These are phyloP conservation scores for Prunella fulvescens DNA, from an alignment of 2,113 vertebrate genomes.

Conservation along the genomic window DNA sequence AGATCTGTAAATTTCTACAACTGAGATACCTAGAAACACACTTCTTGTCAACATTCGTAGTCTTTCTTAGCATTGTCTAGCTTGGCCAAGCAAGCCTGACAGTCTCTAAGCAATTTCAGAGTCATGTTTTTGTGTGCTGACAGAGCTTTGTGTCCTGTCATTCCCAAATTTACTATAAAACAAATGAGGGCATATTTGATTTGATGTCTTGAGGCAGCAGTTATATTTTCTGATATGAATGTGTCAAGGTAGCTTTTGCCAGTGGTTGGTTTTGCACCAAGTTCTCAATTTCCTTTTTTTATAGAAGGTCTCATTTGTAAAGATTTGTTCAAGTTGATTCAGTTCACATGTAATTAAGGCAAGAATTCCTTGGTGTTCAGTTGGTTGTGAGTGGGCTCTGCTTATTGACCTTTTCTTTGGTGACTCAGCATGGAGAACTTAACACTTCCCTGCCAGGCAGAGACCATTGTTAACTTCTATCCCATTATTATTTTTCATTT, in stretches of 20 bases:
- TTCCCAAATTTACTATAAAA: not conserved
- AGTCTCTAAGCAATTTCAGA: not conserved
- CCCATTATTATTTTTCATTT: conserved; percentile 56
- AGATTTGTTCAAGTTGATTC: not conserved
- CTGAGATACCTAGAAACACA: not conserved
- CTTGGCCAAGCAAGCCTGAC: not conserved
- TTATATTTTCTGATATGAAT: not conserved
- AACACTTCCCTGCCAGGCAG: conserved; percentile 1
- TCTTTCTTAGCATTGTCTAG: not conserved
- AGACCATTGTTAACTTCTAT: conserved; percentile 24
- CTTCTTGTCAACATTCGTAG: not conserved
- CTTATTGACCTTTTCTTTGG: conserved; percentile 45
- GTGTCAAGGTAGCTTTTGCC: not conserved
- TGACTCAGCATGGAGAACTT: conserved; percentile 39
- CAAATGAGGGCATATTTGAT: not conserved
- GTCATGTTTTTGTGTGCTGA: not conserved
- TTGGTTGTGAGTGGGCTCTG: not conserved
- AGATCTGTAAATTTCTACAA: not conserved
- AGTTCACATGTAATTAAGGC: conserved; percentile 24
- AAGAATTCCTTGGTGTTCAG: conserved; percentile 15
- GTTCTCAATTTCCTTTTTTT: not conserved
- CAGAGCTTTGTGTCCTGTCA: not conserved
- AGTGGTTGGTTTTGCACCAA: not conserved
- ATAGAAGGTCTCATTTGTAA: not conserved
- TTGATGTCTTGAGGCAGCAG: not conserved